Base-by-base conservation (phyloP, 2,113 vertebrate genomes). In the Halichoerus grypus region DNA sequence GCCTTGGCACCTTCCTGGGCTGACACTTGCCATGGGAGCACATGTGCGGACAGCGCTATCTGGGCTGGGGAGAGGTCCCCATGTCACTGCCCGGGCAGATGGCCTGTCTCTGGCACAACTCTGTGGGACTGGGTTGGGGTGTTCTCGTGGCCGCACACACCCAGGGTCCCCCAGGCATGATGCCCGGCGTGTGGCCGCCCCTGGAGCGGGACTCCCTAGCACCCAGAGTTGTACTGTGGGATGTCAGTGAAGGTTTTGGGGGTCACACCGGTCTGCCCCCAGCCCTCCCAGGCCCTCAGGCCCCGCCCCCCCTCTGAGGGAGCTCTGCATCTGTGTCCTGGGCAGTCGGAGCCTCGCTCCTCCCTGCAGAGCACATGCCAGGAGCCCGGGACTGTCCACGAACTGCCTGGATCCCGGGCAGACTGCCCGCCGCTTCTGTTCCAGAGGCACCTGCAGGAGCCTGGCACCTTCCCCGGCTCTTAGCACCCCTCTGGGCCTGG, bases 21-120 rank as follows among this genome's bases (percentile, higher is more conserved):
- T 18, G 36, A 26, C 31, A 0, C 28, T 6, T 46, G 74, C 31
- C 7, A 31, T 3, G 1, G 22, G 31, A 12, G 24, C 8, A 0
- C 14, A 21, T 22, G 12, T 22, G 8, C 7, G 42, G 51, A 13
- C 21, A 59, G 71, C 46, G 36, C 49, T 5, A 11, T 31, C 16
- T 2, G 18, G 8, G 19, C 9, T 33, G 67, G 61, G 28, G 22
- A 15, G 65, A 36, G 65, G 31, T 69, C 72, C 33, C 22, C 14
- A 4, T 4, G 26, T 33, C 26, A 1, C 71, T 26, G 13, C 53
- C 85, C 3, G 2, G 7, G 28, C 76, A 63, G 53, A 10, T 6
- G 13, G 8, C 61, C 7, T 49, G 21, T 19, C 26, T 4, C 7
- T 19, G 4, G 15, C n/a, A 3, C 11, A 1, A 11, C 57, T n/a